These are phyloP conservation scores for Troides oblongomaculatus DNA, from an alignment of 2,888 invertebrate species.

Conservation along the genomic window DNA sequence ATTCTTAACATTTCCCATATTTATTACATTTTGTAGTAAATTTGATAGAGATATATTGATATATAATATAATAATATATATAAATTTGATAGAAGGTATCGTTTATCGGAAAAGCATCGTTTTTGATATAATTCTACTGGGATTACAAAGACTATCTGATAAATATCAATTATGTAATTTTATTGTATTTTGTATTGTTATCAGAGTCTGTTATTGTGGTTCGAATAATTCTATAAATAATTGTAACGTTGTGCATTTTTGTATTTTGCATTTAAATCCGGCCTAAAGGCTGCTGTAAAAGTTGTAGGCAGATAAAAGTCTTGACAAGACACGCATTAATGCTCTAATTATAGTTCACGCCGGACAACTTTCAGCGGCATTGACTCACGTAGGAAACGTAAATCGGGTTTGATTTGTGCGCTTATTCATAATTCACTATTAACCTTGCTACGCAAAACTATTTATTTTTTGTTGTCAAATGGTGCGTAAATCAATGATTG, in stretches of 20 bases:
- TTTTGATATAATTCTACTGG: neutral
- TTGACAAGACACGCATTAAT: slow-evolving; percentile 22
- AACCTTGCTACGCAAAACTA: slow-evolving; percentile 40
- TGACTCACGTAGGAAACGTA: slow-evolving; percentile 49
- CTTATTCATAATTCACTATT: slow-evolving; percentile 58
- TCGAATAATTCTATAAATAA: neutral
- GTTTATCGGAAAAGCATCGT: neutral
- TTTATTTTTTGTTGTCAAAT: slow-evolving; percentile 25
- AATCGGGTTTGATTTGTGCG: slow-evolving; percentile 51
- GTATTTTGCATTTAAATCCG: neutral
- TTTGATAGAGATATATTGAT: neutral
- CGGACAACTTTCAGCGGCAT: slow-evolving; percentile 61
- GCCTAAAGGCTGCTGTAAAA: slow-evolving; percentile 2
- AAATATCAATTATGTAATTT: neutral
- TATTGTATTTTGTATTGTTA: neutral
- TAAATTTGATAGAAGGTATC: neutral
- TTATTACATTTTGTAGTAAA: neutral
- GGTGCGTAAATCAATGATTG: neutral
- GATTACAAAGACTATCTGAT: neutral
- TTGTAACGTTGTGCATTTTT: neutral
- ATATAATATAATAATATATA: too few relatives aligned
- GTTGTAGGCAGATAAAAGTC: slow-evolving; percentile 4
- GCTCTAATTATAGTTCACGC: slow-evolving; percentile 23
- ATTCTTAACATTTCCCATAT: neutral
- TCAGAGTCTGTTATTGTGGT: neutral